Base-by-base conservation (phyloP, 2,113 vertebrate genomes). In the Eublepharis macularius region DNA sequence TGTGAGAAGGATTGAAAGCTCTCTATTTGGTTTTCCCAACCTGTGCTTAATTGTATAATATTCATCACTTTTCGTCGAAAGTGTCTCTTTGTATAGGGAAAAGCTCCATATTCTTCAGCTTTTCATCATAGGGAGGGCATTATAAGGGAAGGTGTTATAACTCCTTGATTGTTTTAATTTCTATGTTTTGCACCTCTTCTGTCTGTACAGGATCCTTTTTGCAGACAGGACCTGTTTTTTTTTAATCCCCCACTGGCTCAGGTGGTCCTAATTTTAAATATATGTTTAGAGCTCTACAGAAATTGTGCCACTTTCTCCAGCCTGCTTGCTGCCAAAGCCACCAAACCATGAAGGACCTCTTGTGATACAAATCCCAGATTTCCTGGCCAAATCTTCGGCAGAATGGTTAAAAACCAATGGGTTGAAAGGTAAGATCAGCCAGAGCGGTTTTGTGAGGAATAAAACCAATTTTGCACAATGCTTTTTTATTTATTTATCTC, bases 331-430 rank as follows among this genome's bases (percentile, higher is more conserved):
- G 60, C 87, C 91, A 54, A 96, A 92, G 74, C 89, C 89, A 24
- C 86, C 92, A 21, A 92, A 95, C 34, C 93, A 95, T 0, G 54
- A 94, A 26, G 87, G 87, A 39, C 96, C 94, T 1, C 95, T 98
- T 85, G 57, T 87, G 80, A 94, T 97, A 21, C 91, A 95, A 89
- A 94, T 95, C 85, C 89, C 97, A 51, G 82, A 82, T 41, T 76
- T 93, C 87, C 93, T 93, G 80, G 91, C 94, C 68, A 93, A 89
- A 93, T 94, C 95, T 51, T 98, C 97, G 49, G 82, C 92, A 86
- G 96, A 97, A 43, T 98, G 97, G 97, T 94, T 98, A 11, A 94
- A 95, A 91, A 93, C 89, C 39, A 86, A 97, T 76, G 96, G 97
- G 87, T 93, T 97, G 66, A 98, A 95, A 97, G 97, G 96, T 97